Evolutionary conservation across 2,113 vertebrate genomes (phyloP).

Genomic region (Uropsilus gracilis): DNA sequence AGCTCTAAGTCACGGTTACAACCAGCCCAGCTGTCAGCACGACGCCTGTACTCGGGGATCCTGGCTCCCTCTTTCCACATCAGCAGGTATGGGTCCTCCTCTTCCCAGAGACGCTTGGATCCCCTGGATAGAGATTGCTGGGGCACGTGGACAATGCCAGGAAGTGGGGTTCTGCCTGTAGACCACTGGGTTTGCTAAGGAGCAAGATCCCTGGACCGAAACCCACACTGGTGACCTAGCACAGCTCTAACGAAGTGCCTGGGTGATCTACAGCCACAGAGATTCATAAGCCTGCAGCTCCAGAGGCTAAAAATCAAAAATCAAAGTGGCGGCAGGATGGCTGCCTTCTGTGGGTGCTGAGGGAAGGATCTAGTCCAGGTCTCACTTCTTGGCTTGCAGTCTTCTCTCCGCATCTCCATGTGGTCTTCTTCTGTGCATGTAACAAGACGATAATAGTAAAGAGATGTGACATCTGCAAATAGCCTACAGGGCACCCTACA

Average conservation of each 20-base stretch:
- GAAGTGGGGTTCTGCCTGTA: background rate
- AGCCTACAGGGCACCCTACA: fast-evolving
- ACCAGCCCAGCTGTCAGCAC: background rate
- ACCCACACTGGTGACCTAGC: fast-evolving
- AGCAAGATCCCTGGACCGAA: background rate
- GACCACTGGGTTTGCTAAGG: fast-evolving
- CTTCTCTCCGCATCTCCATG: background rate
- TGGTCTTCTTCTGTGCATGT: background rate
- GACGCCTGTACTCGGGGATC: fast-evolving
- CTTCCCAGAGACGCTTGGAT: fast-evolving
- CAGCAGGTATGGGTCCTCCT: fast-evolving
- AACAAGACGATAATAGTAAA: background rate
- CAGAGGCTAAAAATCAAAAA: background rate
- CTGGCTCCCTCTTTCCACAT: fast-evolving
- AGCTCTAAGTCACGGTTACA: conserved; percentile 57
- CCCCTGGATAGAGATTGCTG: fast-evolving
- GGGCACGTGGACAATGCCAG: fast-evolving
- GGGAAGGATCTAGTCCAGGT: background rate
- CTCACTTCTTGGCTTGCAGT: background rate
- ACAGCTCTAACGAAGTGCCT: fast-evolving
- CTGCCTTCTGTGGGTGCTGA: fast-evolving
- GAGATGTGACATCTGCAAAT: background rate
- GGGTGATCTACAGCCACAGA: background rate
- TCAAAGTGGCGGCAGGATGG: fast-evolving
- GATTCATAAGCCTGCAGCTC: fast-evolving